Percentiles rank a stretch among this genome's conserved stretches.
phyloP scores from a whole-genome alignment of 2,888 invertebrate species.

The Acleris holmiana region DNA sequence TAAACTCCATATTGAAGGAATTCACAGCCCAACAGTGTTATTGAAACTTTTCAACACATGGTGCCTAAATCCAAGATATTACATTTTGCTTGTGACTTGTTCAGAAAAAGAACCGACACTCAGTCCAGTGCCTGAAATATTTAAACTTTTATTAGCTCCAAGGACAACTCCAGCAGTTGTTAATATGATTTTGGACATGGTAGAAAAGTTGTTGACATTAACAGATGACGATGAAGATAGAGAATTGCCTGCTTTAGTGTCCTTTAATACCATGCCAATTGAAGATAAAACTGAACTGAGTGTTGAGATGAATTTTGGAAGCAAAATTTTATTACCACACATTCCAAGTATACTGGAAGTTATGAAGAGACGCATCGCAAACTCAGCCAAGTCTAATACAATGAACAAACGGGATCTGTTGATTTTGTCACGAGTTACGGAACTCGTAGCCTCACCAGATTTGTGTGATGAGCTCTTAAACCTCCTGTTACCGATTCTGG shows the following conservation, averaged over 20 bases:
- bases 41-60: conserved; percentile 91
- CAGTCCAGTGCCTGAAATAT: conserved; percentile 87
- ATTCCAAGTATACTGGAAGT: conserved; percentile 88
- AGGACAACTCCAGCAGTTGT: conserved; percentile 88
- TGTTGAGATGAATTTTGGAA: conserved; percentile 86
- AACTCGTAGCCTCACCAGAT: conserved; percentile 87
- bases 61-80: conserved; percentile 92
- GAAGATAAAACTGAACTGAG: conserved; percentile 41
- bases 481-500: conserved; percentile 88
- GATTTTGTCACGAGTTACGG: conserved; percentile 90
- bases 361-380: conserved; percentile 86
- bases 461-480: conserved; percentile 88
- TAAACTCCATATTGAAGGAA: conserved; percentile 91
- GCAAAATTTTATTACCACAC: conserved; percentile 89
- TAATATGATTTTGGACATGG: conserved; percentile 88
- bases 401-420: conserved; percentile 88
- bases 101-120: conserved; percentile 69
- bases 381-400: conserved; percentile 82
- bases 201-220: conserved; percentile 89
- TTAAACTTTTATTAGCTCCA: conserved; percentile 88
- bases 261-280: conserved; percentile 63
- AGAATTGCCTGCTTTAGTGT: conserved; percentile 65
- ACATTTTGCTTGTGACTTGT: conserved; percentile 87
- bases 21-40: conserved; percentile 92
- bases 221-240: conserved; percentile 84